Evolutionary conservation across 2,888 invertebrate genomes (phyloP), one percentile per base, ranked within the genome.

Genomic region (Hyposoter didymator): DNA sequence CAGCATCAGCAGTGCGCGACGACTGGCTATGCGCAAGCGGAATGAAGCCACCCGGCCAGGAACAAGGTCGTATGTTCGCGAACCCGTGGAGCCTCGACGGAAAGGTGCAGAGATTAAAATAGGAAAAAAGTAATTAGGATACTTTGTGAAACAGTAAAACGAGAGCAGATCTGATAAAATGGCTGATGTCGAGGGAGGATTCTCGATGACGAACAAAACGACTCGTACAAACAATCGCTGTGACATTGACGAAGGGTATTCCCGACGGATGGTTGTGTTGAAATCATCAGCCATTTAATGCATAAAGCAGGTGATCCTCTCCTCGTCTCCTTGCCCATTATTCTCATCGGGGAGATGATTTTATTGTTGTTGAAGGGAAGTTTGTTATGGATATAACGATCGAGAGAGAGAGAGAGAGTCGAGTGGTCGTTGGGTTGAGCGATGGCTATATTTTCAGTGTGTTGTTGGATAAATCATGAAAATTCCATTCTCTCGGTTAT

Each of bases 401-500:
- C 55, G n/a, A 55, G 64, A 28, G 45, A 0, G 49, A 49, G 55
- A 39, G 2, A 17, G 22, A n/a, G 32, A n/a, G 2, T 5, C 7
- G 47, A 67, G 35, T 17, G 2, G 66, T 47, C 59, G 55, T 45
- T 35, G 5, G 7, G 19, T 66, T 72, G 12, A 14, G 17, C n/a
- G 55, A 7, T 47, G 47, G 12, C 7, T 52, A 43, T 55, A 43
- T 69, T n/a, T 28, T 14, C 22, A 59, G 14, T 59, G 59, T 45
- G 12, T 39, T 64, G 76, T 72, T 74, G 78, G 52, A 78, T 78
- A 81, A 84, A 84, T 84, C 81, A 78, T 82, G 64, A 78, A 84
- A 84, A 84, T 76, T 81, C 69, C 81, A 81, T 81, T 78, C 45
- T 32, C 39, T 28, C 22, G 73, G 73, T 62, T 81, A 43, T 73